phyloP scores from a whole-genome alignment of 2,888 invertebrate species.

The Desoria tigrina region DNA sequence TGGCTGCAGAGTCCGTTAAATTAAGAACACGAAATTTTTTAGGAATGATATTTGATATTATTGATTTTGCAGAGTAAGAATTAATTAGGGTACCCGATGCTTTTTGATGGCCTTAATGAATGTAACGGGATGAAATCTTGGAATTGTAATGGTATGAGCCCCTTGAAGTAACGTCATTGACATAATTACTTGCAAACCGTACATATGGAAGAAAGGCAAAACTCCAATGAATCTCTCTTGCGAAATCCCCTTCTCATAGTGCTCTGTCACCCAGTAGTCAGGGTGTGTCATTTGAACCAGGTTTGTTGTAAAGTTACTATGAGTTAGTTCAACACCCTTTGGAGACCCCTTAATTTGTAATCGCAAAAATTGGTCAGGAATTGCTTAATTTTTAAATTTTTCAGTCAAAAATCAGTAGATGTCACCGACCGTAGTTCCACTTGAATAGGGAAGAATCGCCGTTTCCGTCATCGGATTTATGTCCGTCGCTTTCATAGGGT shows the following conservation, averaged over 20 bases:
- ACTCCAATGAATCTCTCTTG: slow-evolving; percentile 69
- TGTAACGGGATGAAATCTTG: slow-evolving; percentile 71
- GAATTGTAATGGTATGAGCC: slow-evolving; percentile 68
- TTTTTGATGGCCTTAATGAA: slow-evolving; percentile 68
- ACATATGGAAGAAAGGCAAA: slow-evolving; percentile 83
- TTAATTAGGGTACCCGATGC: too few relatives aligned
- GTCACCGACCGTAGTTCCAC: slow-evolving; percentile 79
- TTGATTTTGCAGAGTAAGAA: too few relatives aligned
- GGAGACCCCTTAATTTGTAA: slow-evolving; percentile 60
- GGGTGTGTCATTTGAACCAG: slow-evolving; percentile 49
- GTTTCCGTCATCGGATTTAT: slow-evolving; percentile 61
- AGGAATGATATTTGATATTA: too few relatives aligned
- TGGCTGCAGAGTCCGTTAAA: slow-evolving; percentile 53
- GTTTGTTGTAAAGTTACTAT: slow-evolving; percentile 64
- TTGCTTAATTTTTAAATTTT: too few relatives aligned
- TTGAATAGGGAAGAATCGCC: slow-evolving; percentile 76
- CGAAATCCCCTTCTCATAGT: slow-evolving; percentile 79
- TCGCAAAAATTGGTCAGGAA: too few relatives aligned
- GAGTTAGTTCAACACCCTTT: slow-evolving; percentile 69
- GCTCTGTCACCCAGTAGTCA: slow-evolving; percentile 59
- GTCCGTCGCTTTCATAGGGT: slow-evolving; percentile 47
- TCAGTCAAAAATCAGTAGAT: too few relatives aligned
- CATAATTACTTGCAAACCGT: slow-evolving; percentile 68
- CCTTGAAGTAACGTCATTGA: slow-evolving; percentile 65
- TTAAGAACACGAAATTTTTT: slow-evolving; percentile 57